Base-by-base conservation (phyloP, 2,113 vertebrate species). In the Salvelinus namaycush region DNA sequence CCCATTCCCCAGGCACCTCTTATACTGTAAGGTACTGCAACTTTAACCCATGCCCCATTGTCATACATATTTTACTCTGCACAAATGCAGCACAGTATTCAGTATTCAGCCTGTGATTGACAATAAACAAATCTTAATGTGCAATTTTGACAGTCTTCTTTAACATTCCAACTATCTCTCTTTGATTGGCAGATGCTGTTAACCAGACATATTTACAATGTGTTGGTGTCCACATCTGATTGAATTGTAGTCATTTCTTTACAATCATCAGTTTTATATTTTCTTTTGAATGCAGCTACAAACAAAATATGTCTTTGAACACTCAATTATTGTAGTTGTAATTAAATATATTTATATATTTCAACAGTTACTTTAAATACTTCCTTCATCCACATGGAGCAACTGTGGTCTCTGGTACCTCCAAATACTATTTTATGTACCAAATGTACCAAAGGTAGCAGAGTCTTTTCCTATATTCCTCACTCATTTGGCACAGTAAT, bases 281-380 rank as follows among this genome's bases (percentile, higher is more conserved):
- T 74, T 73, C 71, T 82, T 70, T 81, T 67, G 39, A 62, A 62
- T 62, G 59, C 74, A 76, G 75, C 84, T 82, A 90, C 86, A 87
- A 89, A 91, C 84, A 90, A 92, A 91, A 91, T 89, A 90, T 88
- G 89, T 90, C 75, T 68, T 20, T 34, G 16, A 68, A 68, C 31
- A 90, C 81, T 88, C 26, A 31, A 76, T 87, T 85, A 77, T 75
- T 72, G 83, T 64, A 66, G 57, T 77, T 84, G 78, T 75, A 83
- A 84, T 78, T 66, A 72, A 84, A 84, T 86, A 86, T 81, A 84
- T 83, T 86, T 86, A 62, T 89, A 91, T 84, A 88, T 79, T 81
- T 82, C 70, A 81, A 67, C 24, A 72, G 14, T 26, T 20, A 18
- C 75, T 84, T 82, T 68, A 83, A 87, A 86, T 82, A 84, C 83